A percentile compares a stretch with the other conserved stretches of the same genome.
phyloP scores from a whole-genome alignment of 2,113 vertebrate species.

The Setophaga coronata region DNA sequence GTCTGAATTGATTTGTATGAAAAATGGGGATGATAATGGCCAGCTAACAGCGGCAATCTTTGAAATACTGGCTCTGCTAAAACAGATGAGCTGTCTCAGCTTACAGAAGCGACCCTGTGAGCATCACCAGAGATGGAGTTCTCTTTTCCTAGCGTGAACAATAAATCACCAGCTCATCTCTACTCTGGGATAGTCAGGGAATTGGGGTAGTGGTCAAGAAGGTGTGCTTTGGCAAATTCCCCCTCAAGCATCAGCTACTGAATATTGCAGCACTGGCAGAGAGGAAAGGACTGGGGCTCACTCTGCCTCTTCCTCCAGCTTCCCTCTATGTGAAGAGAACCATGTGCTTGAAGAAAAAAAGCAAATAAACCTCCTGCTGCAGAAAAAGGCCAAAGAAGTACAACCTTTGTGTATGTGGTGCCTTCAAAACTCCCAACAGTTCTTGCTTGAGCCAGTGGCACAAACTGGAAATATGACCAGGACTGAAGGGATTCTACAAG shows the following conservation, averaged over 20 bases:
- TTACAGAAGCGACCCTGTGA: background rate
- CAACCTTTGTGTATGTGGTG: rapidly evolving
- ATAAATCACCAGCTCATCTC: conserved; percentile 15
- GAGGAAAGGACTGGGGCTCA: rapidly evolving
- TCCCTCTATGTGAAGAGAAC: rapidly evolving
- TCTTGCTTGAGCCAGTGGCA: background rate
- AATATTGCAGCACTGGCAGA: background rate
- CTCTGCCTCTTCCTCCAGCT: background rate
- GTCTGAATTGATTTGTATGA: background rate
- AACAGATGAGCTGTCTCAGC: conserved; percentile 31
- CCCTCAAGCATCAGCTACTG: background rate
- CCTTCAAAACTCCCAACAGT: background rate
- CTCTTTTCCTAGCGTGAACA: background rate
- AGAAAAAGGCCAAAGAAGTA: background rate
- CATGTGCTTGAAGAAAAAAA: background rate
- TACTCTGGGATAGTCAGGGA: background rate
- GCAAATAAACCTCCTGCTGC: background rate
- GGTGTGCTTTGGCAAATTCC: background rate
- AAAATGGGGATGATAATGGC: conserved; percentile 2
- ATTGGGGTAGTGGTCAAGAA: rapidly evolving
- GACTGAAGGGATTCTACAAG: background rate
- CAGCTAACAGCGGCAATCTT: background rate
- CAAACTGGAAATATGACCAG: background rate
- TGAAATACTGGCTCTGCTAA: conserved; percentile 11
- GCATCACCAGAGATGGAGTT: background rate